Percentiles rank a stretch among this genome's conserved stretches.
Evolutionary conservation across 2,888 invertebrate species (phyloP).

Genomic region (Pristionchus mayeri): DNA sequence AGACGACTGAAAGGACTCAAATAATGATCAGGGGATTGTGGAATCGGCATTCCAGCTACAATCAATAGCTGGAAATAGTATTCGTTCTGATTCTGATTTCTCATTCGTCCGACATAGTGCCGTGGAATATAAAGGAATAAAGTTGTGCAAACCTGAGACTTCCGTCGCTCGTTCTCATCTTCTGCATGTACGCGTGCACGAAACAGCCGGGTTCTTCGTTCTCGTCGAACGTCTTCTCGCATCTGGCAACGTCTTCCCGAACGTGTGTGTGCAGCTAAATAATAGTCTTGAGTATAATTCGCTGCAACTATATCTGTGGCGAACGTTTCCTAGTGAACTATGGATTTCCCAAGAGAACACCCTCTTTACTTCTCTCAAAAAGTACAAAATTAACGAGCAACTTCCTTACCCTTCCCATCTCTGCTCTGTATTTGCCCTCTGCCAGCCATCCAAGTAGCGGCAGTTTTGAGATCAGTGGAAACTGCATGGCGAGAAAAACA

Average conservation of each 20-base stretch:
- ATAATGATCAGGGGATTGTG: not conserved
- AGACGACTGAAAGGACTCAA: not conserved
- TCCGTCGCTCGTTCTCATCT: not conserved
- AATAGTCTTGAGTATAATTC: too few species aligned
- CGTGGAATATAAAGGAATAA: too few species aligned
- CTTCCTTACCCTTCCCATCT: not conserved
- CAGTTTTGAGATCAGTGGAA: not conserved
- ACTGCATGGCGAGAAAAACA: not conserved
- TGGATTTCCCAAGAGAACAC: too few species aligned
- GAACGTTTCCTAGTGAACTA: too few species aligned
- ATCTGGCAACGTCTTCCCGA: not conserved
- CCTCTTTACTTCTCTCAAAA: not conserved
- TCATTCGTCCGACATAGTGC: not conserved
- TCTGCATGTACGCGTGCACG: constrained; percentile 49
- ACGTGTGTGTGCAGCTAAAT: not conserved
- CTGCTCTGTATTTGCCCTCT: not conserved
- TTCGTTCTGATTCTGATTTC: too few species aligned
- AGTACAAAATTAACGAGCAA: not conserved
- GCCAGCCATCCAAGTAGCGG: constrained; percentile 18
- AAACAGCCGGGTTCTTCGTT: constrained; percentile 38
- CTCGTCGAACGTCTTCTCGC: not conserved
- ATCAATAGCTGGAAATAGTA: too few species aligned
- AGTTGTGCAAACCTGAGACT: not conserved
- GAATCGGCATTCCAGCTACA: too few species aligned
- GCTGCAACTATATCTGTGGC: too few species aligned